Evolutionary conservation across 2,888 invertebrate species (phyloP).

Genomic region (Ectobius pallidus): DNA sequence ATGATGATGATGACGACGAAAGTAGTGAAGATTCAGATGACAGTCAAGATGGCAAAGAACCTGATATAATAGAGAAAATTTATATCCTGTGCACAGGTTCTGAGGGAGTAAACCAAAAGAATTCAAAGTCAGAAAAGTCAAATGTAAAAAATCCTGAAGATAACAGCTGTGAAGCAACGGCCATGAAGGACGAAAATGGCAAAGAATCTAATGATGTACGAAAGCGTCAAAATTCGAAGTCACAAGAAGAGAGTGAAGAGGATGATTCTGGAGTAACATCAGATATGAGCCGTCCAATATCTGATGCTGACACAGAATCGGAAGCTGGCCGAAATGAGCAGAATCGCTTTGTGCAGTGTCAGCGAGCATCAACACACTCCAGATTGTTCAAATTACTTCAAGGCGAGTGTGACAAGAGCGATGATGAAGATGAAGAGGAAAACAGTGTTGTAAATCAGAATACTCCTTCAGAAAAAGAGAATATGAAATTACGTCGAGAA

Average conservation of each 20-base stretch:
- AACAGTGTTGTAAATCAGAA: not conserved
- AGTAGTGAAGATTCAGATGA: slow-evolving; percentile 38
- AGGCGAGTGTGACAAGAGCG: slow-evolving; percentile 59
- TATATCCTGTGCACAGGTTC: slow-evolving; percentile 38
- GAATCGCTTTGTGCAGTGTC: slow-evolving; percentile 65
- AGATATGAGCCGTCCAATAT: slow-evolving; percentile 70
- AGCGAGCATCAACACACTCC: slow-evolving; percentile 75
- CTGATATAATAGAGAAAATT: slow-evolving; percentile 34
- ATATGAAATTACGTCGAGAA: slow-evolving; percentile 54
- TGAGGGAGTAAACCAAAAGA: slow-evolving; percentile 32
- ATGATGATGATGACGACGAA: slow-evolving; percentile 30
- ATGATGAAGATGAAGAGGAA: slow-evolving; percentile 49
- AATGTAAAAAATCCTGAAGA: slow-evolving; percentile 27
- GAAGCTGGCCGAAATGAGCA: slow-evolving; percentile 63
- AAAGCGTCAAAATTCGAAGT: slow-evolving; percentile 48
- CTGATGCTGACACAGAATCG: slow-evolving; percentile 68
- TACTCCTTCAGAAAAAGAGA: not conserved
- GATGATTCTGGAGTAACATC: slow-evolving; percentile 73
- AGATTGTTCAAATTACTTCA: slow-evolving; percentile 70
- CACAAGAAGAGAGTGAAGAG: slow-evolving; percentile 58
- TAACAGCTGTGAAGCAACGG: slow-evolving; percentile 20
- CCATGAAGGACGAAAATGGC: slow-evolving; percentile 25
- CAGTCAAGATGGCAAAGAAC: slow-evolving; percentile 43
- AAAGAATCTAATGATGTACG: slow-evolving; percentile 40
- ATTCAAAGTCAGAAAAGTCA: slow-evolving; percentile 22